Base-by-base conservation (phyloP, 2,113 vertebrate genomes). In the Eurystomus gularis region DNA sequence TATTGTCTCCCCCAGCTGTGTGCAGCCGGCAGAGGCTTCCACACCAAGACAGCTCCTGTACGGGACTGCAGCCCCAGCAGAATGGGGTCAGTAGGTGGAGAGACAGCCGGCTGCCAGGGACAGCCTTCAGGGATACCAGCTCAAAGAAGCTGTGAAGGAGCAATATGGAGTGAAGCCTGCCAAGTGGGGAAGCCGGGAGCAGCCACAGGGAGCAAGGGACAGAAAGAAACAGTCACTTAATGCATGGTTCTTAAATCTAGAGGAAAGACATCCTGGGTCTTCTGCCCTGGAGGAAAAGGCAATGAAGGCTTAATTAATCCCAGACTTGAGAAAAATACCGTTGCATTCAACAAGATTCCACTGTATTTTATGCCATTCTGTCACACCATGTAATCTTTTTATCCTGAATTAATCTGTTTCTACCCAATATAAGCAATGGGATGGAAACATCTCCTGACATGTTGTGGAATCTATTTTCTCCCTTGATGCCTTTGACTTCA, bases 21-120 rank as follows among this genome's bases (percentile, higher is more conserved):
- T 49, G 80, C 1, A 2, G 49, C 49, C 7, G 3, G 15, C 8
- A 2, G 64, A 86, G 44, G 37, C n/a, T 81, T 44, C 46, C 15
- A 23, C 1, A 1, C 5, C 0, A 1, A 29, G 26, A 62, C 31
- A 82, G 66, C 58, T 62, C 57, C 83, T 24, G 35, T 24, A 9
- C 5, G 4, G 44, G 39, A 8, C 60, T 6, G 29, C 19, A 13
- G 62, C 84, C 70, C 48, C 0, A 1, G 87, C 70, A 52, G 84
- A 91, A 72, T 11, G 33, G 76, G 64, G 88, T 88, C 91, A 52
- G 75, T 46, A 71, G 69, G 75, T 81, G 83, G 79, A 71, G 64
- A 51, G 48, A 31, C 33, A 48, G 64, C 18, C 2, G 4, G 42
- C 91, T 87, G 80, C 91, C 88, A 72, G 58, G 58, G 42, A 3